Percentiles rank a stretch among this genome's conserved stretches.
Conservation (phyloP, 2,888 invertebrate genomes). For the Cheilosia urbana region DNA sequence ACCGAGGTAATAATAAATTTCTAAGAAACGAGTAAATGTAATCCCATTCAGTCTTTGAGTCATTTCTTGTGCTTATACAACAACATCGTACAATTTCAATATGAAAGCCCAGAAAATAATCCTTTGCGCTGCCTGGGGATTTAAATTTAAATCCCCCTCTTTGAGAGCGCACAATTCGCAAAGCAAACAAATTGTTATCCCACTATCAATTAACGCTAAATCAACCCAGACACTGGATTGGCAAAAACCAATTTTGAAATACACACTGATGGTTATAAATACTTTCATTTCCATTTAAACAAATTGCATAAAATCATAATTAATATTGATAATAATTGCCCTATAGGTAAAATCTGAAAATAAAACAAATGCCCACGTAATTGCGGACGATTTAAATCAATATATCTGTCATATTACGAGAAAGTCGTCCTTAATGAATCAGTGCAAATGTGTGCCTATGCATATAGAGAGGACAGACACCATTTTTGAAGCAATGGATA, state of each 20-base stretch:
- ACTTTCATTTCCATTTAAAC: no score
- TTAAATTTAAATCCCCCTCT: background rate
- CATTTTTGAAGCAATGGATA: background rate
- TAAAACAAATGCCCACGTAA: no score
- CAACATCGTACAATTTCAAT: background rate
- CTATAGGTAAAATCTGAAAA: no score
- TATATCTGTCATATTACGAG: background rate
- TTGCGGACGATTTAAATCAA: background rate
- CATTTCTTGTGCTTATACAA: no score
- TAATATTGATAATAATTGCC: no score
- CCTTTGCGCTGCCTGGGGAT: background rate
- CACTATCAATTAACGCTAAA: background rate
- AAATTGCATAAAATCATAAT: no score
- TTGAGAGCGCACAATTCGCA: background rate
- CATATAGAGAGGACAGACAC: background rate
- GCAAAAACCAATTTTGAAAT: no score
- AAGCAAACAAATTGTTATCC: background rate
- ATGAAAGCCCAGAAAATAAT: background rate
- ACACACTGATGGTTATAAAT: no score
- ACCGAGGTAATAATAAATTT: no score
- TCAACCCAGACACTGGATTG: no score
- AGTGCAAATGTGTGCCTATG: background rate
- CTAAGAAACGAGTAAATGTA: no score
- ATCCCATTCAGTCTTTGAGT: no score
- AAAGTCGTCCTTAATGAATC: constrained; percentile 2